Evolutionary conservation across 2,113 vertebrate species (phyloP), one percentile per base, ranked within the genome.

Genomic region (Solea solea): DNA sequence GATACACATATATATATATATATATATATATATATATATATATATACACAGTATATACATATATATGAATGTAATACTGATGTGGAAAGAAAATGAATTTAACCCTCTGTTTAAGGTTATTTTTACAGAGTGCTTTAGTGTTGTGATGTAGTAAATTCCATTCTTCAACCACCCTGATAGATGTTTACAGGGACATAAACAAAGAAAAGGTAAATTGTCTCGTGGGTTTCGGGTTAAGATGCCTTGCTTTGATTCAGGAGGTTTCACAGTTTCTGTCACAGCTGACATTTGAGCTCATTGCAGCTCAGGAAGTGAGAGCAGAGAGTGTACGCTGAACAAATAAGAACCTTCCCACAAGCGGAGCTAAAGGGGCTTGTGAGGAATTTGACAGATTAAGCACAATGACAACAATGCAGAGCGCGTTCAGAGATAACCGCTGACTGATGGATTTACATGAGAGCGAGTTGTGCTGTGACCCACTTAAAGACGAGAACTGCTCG

Each of bases 401-500:
- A 73, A 44, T 49, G 34, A 57, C 50, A 60, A 73, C 55, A 65
- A 57, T 50, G 49, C 28, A 67, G 45, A 61, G 16, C 54, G 27
- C 44, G 14, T 63, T 21, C 40, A 59, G 21, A 64, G 11, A 61
- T 56, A 66, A 45, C 64, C 14, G 52, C 41, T 41, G 14, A 63
- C 39, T 58, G 13, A 74, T 55, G 50, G 34, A 63, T 81, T 70
- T 60, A 72, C 45, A 42, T 46, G 51, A 3, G 34, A 21, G 41
- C 66, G 48, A 69, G 5, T 53, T 74, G 40, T 80, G 49, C 56
- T 76, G 60, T 92, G 83, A 90, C 87, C 89, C 76, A 86, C 60
- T 91, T 91, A 80, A 54, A 74, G 72, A 80, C 76, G 69, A 48
- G 40, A 68, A 76, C 60, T 56, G 73, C 71, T 61, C 13, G 70